Base-by-base conservation (phyloP, 2,797 vertebrate species). In the Parambassis ranga region DNA sequence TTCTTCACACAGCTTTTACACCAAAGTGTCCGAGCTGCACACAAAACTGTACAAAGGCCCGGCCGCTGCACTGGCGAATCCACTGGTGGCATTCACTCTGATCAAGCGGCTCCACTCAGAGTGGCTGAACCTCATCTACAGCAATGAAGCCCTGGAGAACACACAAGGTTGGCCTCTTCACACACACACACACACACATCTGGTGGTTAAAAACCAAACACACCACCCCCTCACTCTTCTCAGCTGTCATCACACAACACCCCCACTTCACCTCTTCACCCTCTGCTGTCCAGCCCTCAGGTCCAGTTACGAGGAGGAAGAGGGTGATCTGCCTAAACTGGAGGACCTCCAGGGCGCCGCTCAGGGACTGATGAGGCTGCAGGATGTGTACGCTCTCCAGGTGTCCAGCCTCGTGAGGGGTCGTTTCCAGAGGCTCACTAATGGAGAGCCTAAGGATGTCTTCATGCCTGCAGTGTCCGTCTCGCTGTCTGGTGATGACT, bases 71-170 rank as follows among this genome's bases (percentile, higher is more conserved):
- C 87, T 94, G 79, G 88, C 91, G 3, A 97, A 98, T 86, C 97
- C 97, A 0, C 75, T 98, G 74, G 56, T 94, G 57, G 94, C 96
- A 0, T 98, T 94, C 83, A 90, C 94, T 24, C 92, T 98, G 71
- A 93, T 98, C 89, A 98, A 98, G 79, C 91, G 97, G 4, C 87
- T 98, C 13, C 93, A 95, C 52, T 95, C 92, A 0, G 96, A 96
- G 79, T 98, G 96, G 96, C 82, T 86, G 76, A 95, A 95, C 0
- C 53, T 97, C 13, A 80, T 96, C 7, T 87, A 94, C 72, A 98
- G 92, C 39, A 61, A 88, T 0, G 94, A 95, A 75, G 95, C 94
- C 47, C 52, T 68, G 2, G 91, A 94, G 48, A 97, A 96, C 68
- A 51, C 71, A 20, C 90, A 88, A 91, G 95, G 97, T 97, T 88